These are phyloP conservation scores for Helostoma temminkii DNA, from an alignment of 2,797 vertebrate genomes.

Conservation along the genomic window DNA sequence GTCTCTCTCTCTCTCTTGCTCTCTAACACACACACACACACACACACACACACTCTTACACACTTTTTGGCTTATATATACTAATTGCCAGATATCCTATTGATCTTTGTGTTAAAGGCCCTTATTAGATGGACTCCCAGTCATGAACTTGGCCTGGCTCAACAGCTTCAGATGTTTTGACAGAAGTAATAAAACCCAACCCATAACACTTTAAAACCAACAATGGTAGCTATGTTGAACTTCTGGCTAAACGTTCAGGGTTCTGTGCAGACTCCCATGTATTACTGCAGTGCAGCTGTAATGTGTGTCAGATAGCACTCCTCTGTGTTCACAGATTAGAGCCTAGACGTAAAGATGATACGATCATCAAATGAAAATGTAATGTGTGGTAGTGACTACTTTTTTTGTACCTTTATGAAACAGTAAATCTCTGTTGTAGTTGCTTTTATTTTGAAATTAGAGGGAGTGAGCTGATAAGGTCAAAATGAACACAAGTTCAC, in stretches of 20 bases:
- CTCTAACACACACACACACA: too few relatives aligned
- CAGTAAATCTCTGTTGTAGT: background rate
- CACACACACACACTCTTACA: too few relatives aligned
- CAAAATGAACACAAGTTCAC: background rate
- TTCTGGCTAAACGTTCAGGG: constrained; percentile 73
- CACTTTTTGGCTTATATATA: constrained; percentile 23
- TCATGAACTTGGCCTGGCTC: constrained; percentile 79
- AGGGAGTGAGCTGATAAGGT: background rate
- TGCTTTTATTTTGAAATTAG: constrained; percentile 28
- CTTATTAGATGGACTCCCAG: constrained; percentile 71
- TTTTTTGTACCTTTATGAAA: constrained; percentile 16
- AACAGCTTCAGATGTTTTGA: constrained; percentile 84
- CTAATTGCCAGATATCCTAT: constrained; percentile 64
- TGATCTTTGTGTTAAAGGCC: constrained; percentile 74
- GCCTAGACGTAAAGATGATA: constrained; percentile 62
- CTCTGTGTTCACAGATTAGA: constrained; percentile 74
- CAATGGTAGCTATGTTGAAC: constrained; percentile 81
- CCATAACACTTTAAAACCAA: constrained; percentile 84
- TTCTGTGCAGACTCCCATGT: constrained; percentile 61
- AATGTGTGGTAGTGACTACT: background rate
- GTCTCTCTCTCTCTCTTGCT: background rate
- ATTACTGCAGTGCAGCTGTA: constrained; percentile 73
- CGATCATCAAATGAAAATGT: constrained; percentile 43
- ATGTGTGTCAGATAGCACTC: constrained; percentile 74
- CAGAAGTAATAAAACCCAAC: constrained; percentile 85